Conservation (phyloP, 2,113 vertebrate species). For the Micronisus gabar region DNA sequence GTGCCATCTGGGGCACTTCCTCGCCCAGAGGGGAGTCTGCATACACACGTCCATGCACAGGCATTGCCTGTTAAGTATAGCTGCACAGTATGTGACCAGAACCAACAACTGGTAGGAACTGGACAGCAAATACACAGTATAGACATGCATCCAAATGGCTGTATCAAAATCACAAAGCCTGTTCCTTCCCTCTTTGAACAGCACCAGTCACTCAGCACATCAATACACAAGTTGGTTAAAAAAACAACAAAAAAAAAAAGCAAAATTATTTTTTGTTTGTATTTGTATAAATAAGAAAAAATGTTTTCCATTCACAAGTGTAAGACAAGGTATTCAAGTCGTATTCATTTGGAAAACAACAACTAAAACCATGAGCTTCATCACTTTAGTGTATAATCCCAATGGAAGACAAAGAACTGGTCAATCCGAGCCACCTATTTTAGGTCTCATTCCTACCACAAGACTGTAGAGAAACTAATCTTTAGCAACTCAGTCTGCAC, state of each 20-base stretch:
- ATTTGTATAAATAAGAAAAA: not conserved
- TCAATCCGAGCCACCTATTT: not conserved
- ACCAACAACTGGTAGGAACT: not conserved
- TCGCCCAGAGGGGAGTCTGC: rapidly evolving
- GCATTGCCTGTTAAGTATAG: not conserved
- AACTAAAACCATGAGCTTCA: not conserved
- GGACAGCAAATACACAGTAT: not conserved
- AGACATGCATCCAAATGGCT: not conserved
- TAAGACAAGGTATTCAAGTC: not conserved
- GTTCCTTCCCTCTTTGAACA: not conserved
- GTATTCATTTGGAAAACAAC: not conserved
- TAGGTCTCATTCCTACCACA: not conserved
- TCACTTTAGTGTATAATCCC: not conserved
- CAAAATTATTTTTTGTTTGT: not conserved
- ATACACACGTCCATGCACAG: rapidly evolving
- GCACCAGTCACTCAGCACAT: not conserved
- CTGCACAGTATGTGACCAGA: not conserved
- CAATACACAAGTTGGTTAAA: rapidly evolving
- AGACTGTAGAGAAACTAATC: not conserved
- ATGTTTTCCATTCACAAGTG: not conserved
- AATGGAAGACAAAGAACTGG: not conserved
- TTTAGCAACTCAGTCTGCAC: not conserved
- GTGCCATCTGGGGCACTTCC: not conserved
- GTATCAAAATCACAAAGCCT: not conserved
- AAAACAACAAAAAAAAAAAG: not conserved